Evolutionary conservation across 2,113 vertebrate genomes (phyloP), one percentile per base, ranked within the genome.

Genomic region (Empidonax traillii): DNA sequence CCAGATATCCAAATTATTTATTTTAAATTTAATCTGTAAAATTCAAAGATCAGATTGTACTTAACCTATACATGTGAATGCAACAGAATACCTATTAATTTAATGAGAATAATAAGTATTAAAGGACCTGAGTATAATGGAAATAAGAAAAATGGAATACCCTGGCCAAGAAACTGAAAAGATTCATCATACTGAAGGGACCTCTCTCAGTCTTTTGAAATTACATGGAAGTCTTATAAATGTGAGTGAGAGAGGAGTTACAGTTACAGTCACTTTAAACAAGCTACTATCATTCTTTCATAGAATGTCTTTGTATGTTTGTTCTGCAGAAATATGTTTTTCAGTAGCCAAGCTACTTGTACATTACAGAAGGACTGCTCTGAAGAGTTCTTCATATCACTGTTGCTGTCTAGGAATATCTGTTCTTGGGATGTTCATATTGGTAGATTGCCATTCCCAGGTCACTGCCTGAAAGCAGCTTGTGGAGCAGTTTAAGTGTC

Each of bases 1-100:
- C 11, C 44, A 90, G n/a, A 68, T 62, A 68, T 5, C 3, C 11
- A 68, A 58, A 43, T 61, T 69, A 56, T 61, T 89, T 93, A 49
- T 61, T 89, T 80, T 66, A 62, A 61, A 89, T 75, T 81, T 87
- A 43, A 67, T 27, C 43, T 61, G 68, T 61, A 61, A n/a, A 58
- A 85, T 33, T 65, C 41, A 85, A 89, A 85, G 11, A 85, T 52
- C 30, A 43, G 51, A 37, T 81, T 86, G 59, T 66, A 62, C 12
- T 84, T 91, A 12, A 74, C 23, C 43, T 62, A 31, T 18, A 33
- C 23, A 15, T 31, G 2, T 53, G 20, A 74, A 56, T 53, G 31
- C 18, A 89, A 66, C 28, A 62, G n/a, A 77, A 71, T 46, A 55
- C 3, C 31, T 72, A 69, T 67, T 74, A 78, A 19, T 62, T 84